These are phyloP conservation scores for Menura novaehollandiae DNA, from an alignment of 2,113 vertebrate species.

Conservation along the genomic window DNA sequence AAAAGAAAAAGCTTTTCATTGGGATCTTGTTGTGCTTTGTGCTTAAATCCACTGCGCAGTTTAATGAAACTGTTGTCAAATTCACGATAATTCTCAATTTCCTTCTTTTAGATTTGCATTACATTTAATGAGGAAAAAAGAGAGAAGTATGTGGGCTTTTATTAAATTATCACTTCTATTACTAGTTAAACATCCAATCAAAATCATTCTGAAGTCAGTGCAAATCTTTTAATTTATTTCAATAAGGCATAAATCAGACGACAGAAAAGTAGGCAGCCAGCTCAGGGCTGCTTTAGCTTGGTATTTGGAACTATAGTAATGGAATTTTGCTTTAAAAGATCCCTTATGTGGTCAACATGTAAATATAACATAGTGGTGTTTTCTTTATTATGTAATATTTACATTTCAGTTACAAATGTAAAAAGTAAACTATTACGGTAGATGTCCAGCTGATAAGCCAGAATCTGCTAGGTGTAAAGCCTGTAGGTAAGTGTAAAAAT, in stretches of 20 bases:
- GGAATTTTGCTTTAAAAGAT: slow-evolving; percentile 64
- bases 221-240: slow-evolving; percentile 56
- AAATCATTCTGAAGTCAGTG: slow-evolving; percentile 36
- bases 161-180: slow-evolving; percentile 59
- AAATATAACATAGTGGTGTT: background rate
- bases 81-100: slow-evolving; percentile 62
- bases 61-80: slow-evolving; percentile 56
- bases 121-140: slow-evolving; percentile 58
- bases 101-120: slow-evolving; percentile 61
- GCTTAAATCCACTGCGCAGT: slow-evolving; percentile 25
- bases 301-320: slow-evolving; percentile 54
- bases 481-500: background rate
- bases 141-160: slow-evolving; percentile 62
- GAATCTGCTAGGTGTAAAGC: background rate
- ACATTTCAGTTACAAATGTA: slow-evolving; percentile 7
- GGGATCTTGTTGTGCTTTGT: slow-evolving; percentile 42
- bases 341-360: background rate
- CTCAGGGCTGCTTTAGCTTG: slow-evolving; percentile 56
- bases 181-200: slow-evolving; percentile 7
- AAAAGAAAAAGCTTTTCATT: background rate
- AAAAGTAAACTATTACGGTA: background rate
- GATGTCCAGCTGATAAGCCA: slow-evolving; percentile 11
- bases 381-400: slow-evolving; percentile 42
- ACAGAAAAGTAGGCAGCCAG: slow-evolving; percentile 11
- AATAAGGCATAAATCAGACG: slow-evolving; percentile 43